Evolutionary conservation across 2,113 vertebrate species (phyloP).

Genomic region (Mesembrinibis cayennensis): DNA sequence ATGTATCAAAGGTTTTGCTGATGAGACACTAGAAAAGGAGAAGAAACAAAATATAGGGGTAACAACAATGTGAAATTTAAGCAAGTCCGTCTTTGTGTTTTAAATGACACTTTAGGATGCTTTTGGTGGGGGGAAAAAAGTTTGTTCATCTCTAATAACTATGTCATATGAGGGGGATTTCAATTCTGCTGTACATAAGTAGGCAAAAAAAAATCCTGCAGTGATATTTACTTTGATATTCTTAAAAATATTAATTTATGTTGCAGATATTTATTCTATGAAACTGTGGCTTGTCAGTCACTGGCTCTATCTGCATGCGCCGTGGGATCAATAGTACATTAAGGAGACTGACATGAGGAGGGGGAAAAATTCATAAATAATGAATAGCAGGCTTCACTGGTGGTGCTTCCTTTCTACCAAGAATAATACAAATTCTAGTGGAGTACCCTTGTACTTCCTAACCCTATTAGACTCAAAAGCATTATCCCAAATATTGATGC

Average conservation of each 20-base stretch:
- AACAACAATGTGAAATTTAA: not conserved
- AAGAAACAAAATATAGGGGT: not conserved
- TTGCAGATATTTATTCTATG: not conserved
- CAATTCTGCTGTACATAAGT: not conserved
- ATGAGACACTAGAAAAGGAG: not conserved
- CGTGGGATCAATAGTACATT: slow-evolving; percentile 82
- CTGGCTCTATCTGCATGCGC: slow-evolving; percentile 39
- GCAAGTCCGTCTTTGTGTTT: not conserved
- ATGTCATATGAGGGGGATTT: not conserved
- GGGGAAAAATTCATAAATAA: slow-evolving; percentile 88
- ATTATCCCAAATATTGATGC: not conserved
- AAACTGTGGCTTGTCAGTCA: slow-evolving; percentile 45
- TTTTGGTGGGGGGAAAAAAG: not conserved
- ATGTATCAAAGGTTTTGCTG: not conserved
- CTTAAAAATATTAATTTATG: not conserved
- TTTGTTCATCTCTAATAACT: not conserved
- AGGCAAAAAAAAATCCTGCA: not conserved
- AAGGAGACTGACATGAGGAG: slow-evolving; percentile 77
- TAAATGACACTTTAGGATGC: not conserved
- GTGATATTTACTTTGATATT: not conserved
- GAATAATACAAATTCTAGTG: slow-evolving; percentile 45
- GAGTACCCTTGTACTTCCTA: slow-evolving; percentile 37
- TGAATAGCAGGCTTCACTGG: slow-evolving; percentile 75
- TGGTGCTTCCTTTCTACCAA: slow-evolving; percentile 55
- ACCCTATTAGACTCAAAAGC: not conserved